Conservation (phyloP, 37 sponge, comb jelly and placozoan genomes). For the Ianthella basta region DNA sequence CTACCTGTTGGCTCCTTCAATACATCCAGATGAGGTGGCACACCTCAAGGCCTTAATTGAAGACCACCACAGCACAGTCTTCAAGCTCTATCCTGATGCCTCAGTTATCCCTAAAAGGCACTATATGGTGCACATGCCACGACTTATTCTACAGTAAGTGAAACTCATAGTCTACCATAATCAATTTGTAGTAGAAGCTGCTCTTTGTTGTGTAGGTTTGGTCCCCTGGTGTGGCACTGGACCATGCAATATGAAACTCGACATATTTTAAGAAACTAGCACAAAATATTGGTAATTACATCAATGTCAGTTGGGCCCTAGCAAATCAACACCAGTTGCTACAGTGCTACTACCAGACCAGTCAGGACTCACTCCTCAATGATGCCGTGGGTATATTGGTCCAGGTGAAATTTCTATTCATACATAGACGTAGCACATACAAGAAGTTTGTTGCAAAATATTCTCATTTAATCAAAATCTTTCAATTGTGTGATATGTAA, state of each 20-base stretch:
- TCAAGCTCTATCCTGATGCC: constrained; percentile 44
- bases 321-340: constrained; percentile 19
- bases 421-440: too few species aligned
- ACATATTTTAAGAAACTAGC: constrained; percentile 32
- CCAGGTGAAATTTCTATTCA: too few species aligned
- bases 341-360: constrained; percentile 16
- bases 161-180: too few species aligned
- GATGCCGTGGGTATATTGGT: too few species aligned
- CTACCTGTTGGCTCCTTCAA: constrained; percentile 44
- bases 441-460: too few species aligned
- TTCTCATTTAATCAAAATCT: too few species aligned
- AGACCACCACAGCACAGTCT: constrained; percentile 32
- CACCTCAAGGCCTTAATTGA: constrained; percentile 19
- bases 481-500: too few species aligned
- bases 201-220: constrained; percentile 4
- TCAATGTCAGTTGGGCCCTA: constrained; percentile 12
- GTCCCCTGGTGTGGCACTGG: constrained; percentile 33
- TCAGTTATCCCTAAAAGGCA: constrained; percentile 55
- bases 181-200: background rate
- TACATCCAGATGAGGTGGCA: constrained; percentile 7
- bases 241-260: constrained; percentile 24
- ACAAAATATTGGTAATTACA: constrained; percentile 26
- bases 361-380: background rate
- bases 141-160: constrained; percentile 41
- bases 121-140: constrained; percentile 55